A percentile compares a stretch with the other conserved stretches of the same genome.
Conservation (phyloP, 2,888 invertebrate species). For the Pachydiplax longipennis region DNA sequence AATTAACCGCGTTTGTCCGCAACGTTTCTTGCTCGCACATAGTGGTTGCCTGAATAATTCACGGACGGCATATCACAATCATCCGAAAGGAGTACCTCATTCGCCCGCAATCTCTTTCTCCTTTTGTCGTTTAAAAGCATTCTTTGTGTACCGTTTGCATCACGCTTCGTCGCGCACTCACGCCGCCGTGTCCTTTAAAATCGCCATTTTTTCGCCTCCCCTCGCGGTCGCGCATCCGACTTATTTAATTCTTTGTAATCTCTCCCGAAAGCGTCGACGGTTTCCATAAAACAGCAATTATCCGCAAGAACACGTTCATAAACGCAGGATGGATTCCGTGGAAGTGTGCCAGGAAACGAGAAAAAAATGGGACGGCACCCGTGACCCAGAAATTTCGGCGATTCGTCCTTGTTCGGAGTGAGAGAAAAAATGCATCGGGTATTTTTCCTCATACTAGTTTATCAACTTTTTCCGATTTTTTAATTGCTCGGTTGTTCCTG, state of each 20-base stretch:
- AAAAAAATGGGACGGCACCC: not conserved
- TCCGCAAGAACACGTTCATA: not conserved
- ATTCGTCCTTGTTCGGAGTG: no score
- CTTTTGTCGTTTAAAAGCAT: not conserved
- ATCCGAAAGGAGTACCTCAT: not conserved
- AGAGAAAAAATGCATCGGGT: no score
- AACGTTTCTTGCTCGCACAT: no score
- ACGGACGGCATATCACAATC: not conserved
- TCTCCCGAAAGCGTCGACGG: not conserved
- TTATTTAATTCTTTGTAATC: not conserved
- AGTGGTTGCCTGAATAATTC: no score
- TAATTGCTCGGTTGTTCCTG: no score
- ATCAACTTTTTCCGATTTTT: no score
- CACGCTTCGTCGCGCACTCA: slow-evolving; percentile 18
- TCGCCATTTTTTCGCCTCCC: not conserved
- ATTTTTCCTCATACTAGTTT: no score
- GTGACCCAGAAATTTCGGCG: not conserved
- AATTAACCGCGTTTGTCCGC: no score
- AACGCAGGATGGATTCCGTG: not conserved
- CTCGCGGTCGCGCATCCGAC: not conserved
- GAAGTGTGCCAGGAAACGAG: not conserved
- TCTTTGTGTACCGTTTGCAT: not conserved
- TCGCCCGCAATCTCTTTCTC: not conserved
- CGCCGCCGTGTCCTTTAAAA: not conserved
- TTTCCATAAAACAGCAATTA: not conserved